Percentiles rank a stretch among this genome's conserved stretches.
Conservation (phyloP, 2,797 vertebrate species). For the Antennarius maculatus region DNA sequence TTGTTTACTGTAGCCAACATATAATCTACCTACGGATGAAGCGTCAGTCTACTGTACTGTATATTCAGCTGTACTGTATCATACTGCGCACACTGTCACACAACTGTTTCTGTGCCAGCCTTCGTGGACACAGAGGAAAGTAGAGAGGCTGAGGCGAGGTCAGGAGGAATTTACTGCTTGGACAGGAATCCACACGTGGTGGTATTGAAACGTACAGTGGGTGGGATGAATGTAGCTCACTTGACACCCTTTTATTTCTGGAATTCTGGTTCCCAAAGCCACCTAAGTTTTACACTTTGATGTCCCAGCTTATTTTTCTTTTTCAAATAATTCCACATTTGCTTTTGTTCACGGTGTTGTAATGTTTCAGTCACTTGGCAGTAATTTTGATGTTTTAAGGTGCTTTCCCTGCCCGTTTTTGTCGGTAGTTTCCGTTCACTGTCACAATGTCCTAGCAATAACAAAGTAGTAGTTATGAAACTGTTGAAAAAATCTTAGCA, state of each 20-base stretch:
- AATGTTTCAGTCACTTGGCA: constrained; percentile 80
- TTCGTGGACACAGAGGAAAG: constrained; percentile 64
- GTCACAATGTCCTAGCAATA: constrained; percentile 96
- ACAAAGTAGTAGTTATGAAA: constrained; percentile 85
- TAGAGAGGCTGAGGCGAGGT: constrained; percentile 15
- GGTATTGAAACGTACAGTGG: constrained; percentile 47
- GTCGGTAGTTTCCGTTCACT: constrained; percentile 90
- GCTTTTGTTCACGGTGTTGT: constrained; percentile 73
- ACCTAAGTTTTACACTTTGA: constrained; percentile 51
- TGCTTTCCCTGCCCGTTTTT: constrained; percentile 82
- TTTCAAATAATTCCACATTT: constrained; percentile 48
- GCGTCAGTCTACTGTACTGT: constrained; percentile 76
- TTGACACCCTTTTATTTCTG: constrained; percentile 74
- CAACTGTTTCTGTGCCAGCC: constrained; percentile 66
- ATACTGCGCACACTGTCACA: constrained; percentile 73
- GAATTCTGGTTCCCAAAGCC: constrained; percentile 59
- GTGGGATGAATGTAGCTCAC: constrained; percentile 87
- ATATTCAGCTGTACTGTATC: constrained; percentile 74
- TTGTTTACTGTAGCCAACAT: constrained; percentile 80
- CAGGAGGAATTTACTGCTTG: constrained; percentile 74
- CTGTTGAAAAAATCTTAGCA: constrained; percentile 81
- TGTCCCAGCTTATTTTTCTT: constrained; percentile 41
- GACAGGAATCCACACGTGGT: constrained; percentile 69
- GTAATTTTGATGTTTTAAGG: constrained; percentile 88
- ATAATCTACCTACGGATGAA: constrained; percentile 74